Conservation (phyloP, 2,797 vertebrate genomes). For the Onychomys torridus region DNA sequence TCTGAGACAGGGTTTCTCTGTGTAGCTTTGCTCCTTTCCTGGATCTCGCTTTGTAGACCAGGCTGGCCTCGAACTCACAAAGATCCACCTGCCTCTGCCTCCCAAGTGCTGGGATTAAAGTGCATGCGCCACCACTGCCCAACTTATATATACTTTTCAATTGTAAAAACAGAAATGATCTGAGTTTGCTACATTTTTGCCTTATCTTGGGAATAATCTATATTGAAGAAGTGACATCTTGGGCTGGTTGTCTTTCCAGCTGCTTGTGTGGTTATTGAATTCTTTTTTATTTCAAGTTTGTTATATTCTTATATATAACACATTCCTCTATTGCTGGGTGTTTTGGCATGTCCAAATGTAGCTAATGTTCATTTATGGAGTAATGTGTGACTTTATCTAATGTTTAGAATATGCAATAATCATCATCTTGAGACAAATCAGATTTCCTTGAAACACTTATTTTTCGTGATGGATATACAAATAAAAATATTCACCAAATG, state of each 20-base stretch:
- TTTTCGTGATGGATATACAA: conserved; percentile 48
- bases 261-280: conserved; percentile 31
- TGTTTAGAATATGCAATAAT: conserved; percentile 46
- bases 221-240: conserved; percentile 28
- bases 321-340: conserved; percentile 51
- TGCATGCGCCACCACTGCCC: no score
- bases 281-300: conserved; percentile 52
- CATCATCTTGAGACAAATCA: conserved; percentile 36
- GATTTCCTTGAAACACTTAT: conserved; percentile 48
- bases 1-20: no score
- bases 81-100: no score
- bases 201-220: conserved; percentile 32
- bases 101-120: no score
- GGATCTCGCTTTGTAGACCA: no score
- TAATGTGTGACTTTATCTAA: conserved; percentile 2
- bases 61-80: no score
- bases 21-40: no score
- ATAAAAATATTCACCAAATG: conserved; percentile 22
- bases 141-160: not conserved
- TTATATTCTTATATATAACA: no score
- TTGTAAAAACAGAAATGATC: conserved; percentile 40
- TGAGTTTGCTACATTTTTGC: conserved; percentile 36
- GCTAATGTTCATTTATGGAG: conserved; percentile 45
- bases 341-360: conserved; percentile 37
- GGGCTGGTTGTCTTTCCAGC: conserved; percentile 36